Percentiles rank a stretch among this genome's conserved stretches.
phyloP scores from a whole-genome alignment of 53 echinoderm and acorn worm genomes.

The Antedon mediterranea region DNA sequence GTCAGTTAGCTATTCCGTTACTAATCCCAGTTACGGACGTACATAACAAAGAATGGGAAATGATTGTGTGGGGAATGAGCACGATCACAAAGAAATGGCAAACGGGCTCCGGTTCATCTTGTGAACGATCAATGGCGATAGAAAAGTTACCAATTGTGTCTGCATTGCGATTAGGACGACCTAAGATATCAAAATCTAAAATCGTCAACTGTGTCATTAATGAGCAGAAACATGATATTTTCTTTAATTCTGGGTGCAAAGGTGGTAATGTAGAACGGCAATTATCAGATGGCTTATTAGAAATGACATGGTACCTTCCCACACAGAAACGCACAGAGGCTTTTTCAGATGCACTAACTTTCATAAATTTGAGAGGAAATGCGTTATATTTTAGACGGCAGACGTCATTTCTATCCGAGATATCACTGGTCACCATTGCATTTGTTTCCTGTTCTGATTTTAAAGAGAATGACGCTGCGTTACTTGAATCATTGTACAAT shows the following conservation, averaged over 20 bases:
- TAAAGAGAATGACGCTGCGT: background rate
- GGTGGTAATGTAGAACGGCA: background rate
- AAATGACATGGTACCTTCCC: background rate
- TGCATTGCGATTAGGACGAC: background rate
- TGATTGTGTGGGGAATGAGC: conserved; percentile 8
- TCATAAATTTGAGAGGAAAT: conserved; percentile 8
- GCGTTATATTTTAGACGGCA: no score
- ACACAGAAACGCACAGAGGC: background rate
- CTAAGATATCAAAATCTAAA: background rate
- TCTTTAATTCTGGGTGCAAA: background rate
- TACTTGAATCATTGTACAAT: background rate
- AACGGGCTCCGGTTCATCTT: background rate
- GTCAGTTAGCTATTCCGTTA: conserved; percentile 13
- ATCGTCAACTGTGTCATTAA: background rate
- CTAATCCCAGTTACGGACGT: background rate
- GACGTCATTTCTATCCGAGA: background rate
- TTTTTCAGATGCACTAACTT: background rate
- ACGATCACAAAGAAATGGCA: conserved; percentile 13
- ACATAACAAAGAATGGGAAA: background rate
- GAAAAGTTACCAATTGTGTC: background rate
- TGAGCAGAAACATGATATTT: background rate
- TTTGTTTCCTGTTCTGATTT: background rate
- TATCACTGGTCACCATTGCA: background rate
- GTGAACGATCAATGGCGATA: background rate
- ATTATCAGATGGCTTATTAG: background rate